Conservation (phyloP, 2,888 invertebrate genomes). For the Sphaerophoria rueppellii region DNA sequence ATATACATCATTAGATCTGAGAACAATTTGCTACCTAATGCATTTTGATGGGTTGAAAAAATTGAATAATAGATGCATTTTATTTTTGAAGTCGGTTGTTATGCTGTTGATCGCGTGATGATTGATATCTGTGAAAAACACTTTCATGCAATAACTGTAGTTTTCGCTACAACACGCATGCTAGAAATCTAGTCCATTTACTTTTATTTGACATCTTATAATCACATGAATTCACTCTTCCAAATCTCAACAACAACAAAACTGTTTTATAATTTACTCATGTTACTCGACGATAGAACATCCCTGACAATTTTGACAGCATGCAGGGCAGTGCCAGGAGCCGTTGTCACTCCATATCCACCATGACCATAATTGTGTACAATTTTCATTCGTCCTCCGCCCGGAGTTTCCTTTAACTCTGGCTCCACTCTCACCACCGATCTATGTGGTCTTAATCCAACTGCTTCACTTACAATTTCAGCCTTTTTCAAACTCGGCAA, state of each 20-base stretch:
- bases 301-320: constrained; percentile 88
- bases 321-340: constrained; percentile 92
- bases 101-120: constrained; percentile 14
- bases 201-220: too few relatives aligned
- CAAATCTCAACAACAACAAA: too few relatives aligned
- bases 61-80: constrained; percentile 39
- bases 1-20: constrained; percentile 22
- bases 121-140: neutral
- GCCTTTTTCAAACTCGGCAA: constrained; percentile 87
- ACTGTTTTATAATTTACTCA: constrained; percentile 77
- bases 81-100: neutral
- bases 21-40: neutral
- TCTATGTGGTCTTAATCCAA: constrained; percentile 93
- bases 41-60: neutral
- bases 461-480: constrained; percentile 85
- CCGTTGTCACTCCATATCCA: constrained; percentile 94
- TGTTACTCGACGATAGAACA: constrained; percentile 79
- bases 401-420: constrained; percentile 82
- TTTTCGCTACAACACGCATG: too few relatives aligned
- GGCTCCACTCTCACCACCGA: constrained; percentile 88
- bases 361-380: constrained; percentile 98
- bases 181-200: too few relatives aligned
- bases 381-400: constrained; percentile 84
- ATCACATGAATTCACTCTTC: too few relatives aligned
- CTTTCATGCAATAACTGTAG: neutral